Evolutionary conservation across 2,888 invertebrate species (phyloP), one percentile per base, ranked within the genome.

Genomic region (Drosophila paramelanica): DNA sequence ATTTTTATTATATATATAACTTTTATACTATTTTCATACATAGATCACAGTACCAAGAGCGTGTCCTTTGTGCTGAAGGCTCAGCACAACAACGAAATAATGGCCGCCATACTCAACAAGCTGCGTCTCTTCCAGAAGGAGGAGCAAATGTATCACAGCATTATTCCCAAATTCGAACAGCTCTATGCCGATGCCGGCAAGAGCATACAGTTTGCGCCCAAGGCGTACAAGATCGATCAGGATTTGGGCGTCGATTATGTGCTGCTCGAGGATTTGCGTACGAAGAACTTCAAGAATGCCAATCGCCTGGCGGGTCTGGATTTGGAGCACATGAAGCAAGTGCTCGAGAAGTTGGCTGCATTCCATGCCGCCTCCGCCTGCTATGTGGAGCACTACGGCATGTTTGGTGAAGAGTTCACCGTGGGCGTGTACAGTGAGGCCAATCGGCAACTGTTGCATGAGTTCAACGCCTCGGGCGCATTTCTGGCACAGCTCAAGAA

Each of bases 311-410:
- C 68, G 1, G 92, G 92, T 11, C 70, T 92, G 0, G 89, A 92
- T 41, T 66, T 90, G 72, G 77, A 76, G 1, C 92, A 92, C 39
- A 84, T 90, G 77, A 62, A 90, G 38, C 67, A 87, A 17, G 91
- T 84, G 1, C 78, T 92, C 6, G 69, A 79, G 38, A 92, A 92
- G 58, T 50, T 92, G 66, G 91, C 92, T 0, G 83, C 92, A 31
- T 92, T 91, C 58, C 92, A 92, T 89, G 92, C 92, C 0, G 91
- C 91, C 3, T 92, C 92, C 0, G 92, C 91, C 14, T 91, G 91
- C 67, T 91, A 90, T 72, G 90, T 90, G 11, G 91, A 91, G 42
- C 86, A 89, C n/a, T 84, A 88, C 49, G 91, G 90, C 0, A 78
- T 78, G 39, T 90, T 83, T 41, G 81, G 78, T 8, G 78, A 84